These are phyloP conservation scores for Grammomys surdaster DNA, from an alignment of 2,113 vertebrate genomes.

Conservation along the genomic window DNA sequence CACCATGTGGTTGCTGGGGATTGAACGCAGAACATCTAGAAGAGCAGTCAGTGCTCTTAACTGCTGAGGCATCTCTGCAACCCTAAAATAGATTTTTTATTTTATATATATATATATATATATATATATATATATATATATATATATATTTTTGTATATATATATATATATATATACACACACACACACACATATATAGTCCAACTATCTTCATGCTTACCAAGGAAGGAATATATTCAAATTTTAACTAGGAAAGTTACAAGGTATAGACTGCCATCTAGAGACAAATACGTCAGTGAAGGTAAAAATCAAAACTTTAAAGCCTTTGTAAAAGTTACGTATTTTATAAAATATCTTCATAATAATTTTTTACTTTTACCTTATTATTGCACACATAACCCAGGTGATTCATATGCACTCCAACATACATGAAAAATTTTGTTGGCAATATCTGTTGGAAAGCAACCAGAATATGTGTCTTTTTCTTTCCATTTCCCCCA, in stretches of 20 bases:
- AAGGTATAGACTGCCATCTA: slow-evolving; percentile 69
- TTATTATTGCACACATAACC: not conserved
- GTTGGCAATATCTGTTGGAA: slow-evolving; percentile 13
- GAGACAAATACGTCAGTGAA: slow-evolving; percentile 57
- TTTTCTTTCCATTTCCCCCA: not conserved
- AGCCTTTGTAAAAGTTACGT: not conserved
- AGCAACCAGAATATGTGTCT: not conserved
- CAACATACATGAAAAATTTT: not conserved
- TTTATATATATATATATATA: no score
- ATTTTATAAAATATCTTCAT: slow-evolving; percentile 1
- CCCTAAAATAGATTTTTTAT: no score
- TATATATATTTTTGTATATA: no score
- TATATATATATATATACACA: no score
- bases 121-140: no score
- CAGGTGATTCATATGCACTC: not conserved
- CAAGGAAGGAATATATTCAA: slow-evolving; percentile 3
- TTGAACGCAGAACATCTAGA: no score
- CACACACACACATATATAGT: no score
- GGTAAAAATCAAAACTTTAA: slow-evolving; percentile 21
- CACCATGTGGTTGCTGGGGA: no score
- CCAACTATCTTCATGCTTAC: not conserved
- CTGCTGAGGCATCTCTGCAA: no score
- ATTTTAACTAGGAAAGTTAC: not conserved
- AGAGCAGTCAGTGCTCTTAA: no score
- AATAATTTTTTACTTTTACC: not conserved